These are phyloP conservation scores for Aphyosemion australe DNA, from an alignment of 2,113 vertebrate species.

Conservation along the genomic window DNA sequence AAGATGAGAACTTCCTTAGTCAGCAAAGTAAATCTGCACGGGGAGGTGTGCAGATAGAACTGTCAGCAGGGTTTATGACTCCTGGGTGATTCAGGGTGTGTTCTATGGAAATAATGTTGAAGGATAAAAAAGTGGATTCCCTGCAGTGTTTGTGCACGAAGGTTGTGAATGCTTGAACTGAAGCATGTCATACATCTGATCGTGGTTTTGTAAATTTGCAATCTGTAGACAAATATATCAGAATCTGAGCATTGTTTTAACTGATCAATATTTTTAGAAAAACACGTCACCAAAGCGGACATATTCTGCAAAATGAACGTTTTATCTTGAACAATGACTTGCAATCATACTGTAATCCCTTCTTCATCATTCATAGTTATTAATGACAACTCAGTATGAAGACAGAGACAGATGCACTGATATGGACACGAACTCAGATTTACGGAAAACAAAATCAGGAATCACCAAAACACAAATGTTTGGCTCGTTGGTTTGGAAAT, in stretches of 20 bases:
- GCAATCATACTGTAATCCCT: too few species aligned
- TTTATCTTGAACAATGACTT: too few species aligned
- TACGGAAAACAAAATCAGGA: background rate
- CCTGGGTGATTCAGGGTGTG: slow-evolving; percentile 1
- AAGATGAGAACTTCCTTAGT: slow-evolving; percentile 31
- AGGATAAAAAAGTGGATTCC: background rate
- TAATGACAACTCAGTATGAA: too few species aligned
- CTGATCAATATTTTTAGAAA: too few species aligned
- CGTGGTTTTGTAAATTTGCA: too few species aligned
- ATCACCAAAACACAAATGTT: background rate
- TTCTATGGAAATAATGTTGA: slow-evolving; percentile 5
- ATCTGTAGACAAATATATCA: background rate
- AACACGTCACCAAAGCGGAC: too few species aligned
- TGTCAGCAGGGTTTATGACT: slow-evolving; percentile 40
- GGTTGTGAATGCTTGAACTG: too few species aligned
- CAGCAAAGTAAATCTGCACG: slow-evolving; percentile 54
- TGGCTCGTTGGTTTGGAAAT: slow-evolving; percentile 11
- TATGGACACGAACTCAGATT: background rate
- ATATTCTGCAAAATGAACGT: too few species aligned
- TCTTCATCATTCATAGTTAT: too few species aligned
- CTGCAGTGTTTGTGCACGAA: background rate
- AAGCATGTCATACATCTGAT: too few species aligned
- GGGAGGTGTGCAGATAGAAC: slow-evolving; percentile 21
- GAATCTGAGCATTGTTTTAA: too few species aligned
- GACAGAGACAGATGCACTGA: background rate